These are phyloP conservation scores for Clamator glandarius DNA, from an alignment of 2,797 vertebrate genomes.

Conservation along the genomic window DNA sequence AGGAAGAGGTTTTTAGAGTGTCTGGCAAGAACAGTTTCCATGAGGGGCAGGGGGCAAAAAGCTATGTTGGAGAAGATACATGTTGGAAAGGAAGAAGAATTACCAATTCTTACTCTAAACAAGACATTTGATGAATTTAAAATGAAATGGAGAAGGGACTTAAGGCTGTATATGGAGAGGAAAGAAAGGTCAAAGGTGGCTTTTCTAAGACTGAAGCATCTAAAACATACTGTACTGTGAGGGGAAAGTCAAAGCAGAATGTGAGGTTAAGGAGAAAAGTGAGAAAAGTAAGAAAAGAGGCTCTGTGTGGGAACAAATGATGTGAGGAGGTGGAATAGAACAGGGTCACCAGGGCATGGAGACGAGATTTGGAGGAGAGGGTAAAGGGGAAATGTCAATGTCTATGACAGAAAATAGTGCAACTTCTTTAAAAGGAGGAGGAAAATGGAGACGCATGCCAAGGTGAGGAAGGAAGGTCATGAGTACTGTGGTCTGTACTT, in stretches of 20 bases:
- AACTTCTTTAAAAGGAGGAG: background rate
- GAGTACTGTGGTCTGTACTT: background rate
- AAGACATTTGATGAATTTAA: conserved; percentile 7
- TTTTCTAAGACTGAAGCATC: background rate
- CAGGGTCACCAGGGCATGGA: background rate
- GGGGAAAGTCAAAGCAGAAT: background rate
- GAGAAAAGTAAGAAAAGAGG: background rate
- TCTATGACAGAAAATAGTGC: background rate
- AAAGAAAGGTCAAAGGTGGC: background rate
- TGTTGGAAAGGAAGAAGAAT: background rate
- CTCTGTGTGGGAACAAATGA: background rate
- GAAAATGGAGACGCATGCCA: background rate
- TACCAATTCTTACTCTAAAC: background rate
- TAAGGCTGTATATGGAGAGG: background rate
- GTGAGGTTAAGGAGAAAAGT: background rate
- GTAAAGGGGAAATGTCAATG: background rate
- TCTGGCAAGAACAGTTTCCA: background rate
- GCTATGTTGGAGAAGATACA: background rate
- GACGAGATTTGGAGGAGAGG: background rate
- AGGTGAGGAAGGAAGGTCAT: background rate
- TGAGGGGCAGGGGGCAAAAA: background rate
- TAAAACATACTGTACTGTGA: background rate
- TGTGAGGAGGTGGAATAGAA: background rate
- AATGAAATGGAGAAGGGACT: background rate
- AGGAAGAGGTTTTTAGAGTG: background rate